phyloP scores from a whole-genome alignment of 35 echinoderm and acorn worm species.

The Ptychodera flava region DNA sequence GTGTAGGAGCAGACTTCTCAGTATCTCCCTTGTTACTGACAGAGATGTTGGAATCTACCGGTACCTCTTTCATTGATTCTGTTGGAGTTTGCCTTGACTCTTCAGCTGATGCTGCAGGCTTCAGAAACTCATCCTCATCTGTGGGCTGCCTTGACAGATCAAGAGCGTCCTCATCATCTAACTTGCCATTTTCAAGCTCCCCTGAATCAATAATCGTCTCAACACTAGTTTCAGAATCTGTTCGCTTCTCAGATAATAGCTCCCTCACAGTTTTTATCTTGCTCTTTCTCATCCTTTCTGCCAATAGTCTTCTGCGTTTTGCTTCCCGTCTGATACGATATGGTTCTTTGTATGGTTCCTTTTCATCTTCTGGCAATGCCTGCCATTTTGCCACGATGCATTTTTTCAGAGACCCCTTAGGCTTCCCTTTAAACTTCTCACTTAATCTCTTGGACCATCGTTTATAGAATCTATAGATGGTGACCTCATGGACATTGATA shows the following conservation, averaged over 20 bases:
- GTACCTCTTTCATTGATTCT: too few species aligned
- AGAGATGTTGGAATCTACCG: too few species aligned
- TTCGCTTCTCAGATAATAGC: neutral
- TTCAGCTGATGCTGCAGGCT: too few species aligned
- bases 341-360: neutral
- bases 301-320: neutral
- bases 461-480: neutral
- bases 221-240: neutral
- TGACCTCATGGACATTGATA: neutral
- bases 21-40: neutral
- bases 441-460: neutral
- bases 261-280: neutral
- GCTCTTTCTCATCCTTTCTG: neutral
- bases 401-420: neutral
- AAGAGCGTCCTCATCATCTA: too few species aligned
- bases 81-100: too few species aligned
- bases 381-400: neutral
- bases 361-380: neutral
- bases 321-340: neutral
- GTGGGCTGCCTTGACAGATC: too few species aligned
- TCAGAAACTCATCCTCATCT: too few species aligned
- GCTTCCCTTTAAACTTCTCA: neutral
- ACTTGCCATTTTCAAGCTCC: neutral
- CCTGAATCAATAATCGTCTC: neutral
- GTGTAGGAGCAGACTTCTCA: neutral